Evolutionary conservation across 2,888 invertebrate species (phyloP).

Genomic region (Biston stratarius): DNA sequence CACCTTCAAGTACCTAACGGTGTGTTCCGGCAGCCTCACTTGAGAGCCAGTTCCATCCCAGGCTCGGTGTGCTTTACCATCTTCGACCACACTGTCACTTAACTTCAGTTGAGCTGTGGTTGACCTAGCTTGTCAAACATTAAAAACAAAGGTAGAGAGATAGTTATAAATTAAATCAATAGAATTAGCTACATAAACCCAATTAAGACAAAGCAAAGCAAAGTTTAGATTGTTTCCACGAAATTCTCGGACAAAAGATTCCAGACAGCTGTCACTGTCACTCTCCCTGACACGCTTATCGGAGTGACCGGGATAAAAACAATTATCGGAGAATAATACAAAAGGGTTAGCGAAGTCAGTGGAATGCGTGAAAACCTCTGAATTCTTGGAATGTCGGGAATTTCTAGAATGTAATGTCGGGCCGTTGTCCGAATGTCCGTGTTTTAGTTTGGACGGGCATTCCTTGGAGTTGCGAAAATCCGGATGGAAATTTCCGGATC

Average conservation of each 20-base stretch:
- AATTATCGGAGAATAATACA: not conserved
- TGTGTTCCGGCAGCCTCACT: too few species aligned
- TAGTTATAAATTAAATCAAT: not conserved
- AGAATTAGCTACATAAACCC: not conserved
- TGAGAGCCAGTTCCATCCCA: too few species aligned
- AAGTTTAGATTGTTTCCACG: not conserved
- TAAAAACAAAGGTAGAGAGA: not conserved
- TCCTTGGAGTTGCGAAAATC: constrained; percentile 3
- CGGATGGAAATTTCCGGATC: constrained; percentile 6
- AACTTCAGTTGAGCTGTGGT: too few species aligned
- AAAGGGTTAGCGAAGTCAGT: constrained; percentile 7
- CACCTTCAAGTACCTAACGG: too few species aligned
- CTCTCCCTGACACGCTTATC: not conserved
- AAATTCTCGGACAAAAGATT: not conserved
- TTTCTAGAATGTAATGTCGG: constrained; percentile 5
- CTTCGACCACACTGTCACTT: too few species aligned
- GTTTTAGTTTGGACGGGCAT: constrained; percentile 6
- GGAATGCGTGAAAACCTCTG: constrained; percentile 7
- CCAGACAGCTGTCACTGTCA: not conserved
- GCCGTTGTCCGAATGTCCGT: constrained; percentile 9
- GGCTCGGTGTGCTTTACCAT: too few species aligned
- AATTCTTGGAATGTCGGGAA: constrained; percentile 5
- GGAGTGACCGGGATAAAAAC: not conserved
- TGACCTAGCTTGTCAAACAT: too few species aligned
- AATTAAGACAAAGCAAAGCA: not conserved